Evolutionary conservation across 2,888 invertebrate species (phyloP), one percentile per base, ranked within the genome.

Genomic region (Melinaea marsaeus): DNA sequence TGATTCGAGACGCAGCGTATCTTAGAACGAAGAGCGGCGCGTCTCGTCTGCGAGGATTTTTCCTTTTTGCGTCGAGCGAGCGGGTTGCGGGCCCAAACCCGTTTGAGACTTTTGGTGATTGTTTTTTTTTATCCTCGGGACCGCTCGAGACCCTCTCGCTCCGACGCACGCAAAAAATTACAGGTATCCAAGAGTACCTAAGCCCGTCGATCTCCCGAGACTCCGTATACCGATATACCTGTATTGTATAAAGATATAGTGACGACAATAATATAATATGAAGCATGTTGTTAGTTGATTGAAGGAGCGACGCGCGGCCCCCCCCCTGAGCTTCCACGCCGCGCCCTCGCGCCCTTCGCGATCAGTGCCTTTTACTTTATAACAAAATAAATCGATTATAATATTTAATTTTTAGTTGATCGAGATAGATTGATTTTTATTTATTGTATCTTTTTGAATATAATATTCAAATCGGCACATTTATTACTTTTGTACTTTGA

Each of bases 361-460:
- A 81, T 77, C 75, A 86, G 90, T 90, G 90, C 89, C 90, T 90
- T 89, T 85, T 88, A 86, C 86, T 83, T 81, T 85, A 81, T 80
- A 84, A 84, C 79, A 62, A 83, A 76, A 84, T 80, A 88, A 87
- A 88, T 88, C 84, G 84, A 87, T 84, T 85, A 82, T 79, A 77
- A 79, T 88, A 88, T 90, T 89, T 89, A 88, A 88, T 88, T 85
- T 86, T 88, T 89, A 90, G 88, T 90, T 89, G 76, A 87, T 85
- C 86, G 82, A 88, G 75, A 89, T 88, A 87, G 88, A 88, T 83
- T 81, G 79, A 84, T 87, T 88, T 90, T 90, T 89, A 90, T 90
- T 90, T 90, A 90, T 90, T 90, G 84, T 87, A 84, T 83, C 80
- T 79, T 81, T 84, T 88, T 88, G 88, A 88, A 88, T 90, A 80